Evolutionary conservation across 1,140 invertebrate genomes (phyloP), one percentile per base, ranked within the genome.

Genomic region (Nephotettix cincticeps): DNA sequence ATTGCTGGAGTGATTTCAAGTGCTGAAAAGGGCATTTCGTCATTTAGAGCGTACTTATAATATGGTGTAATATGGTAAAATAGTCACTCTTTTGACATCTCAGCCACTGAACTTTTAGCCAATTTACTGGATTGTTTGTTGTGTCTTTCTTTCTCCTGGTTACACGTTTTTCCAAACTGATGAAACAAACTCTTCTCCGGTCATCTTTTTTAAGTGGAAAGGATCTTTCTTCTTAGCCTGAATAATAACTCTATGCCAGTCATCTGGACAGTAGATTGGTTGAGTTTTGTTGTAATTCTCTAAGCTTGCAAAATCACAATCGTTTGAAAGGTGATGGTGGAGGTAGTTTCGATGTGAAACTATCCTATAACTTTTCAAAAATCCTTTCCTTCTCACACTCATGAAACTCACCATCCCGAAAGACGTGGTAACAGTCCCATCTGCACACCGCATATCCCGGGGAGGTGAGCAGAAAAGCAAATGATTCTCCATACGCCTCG

Each of bases 301-400:
- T 70, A 75, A 69, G 40, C 71, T 72, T 0, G 66, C 69, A 74
- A 77, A 76, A 73, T 76, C 73, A 73, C 71, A 58, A 36, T 77
- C 68, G 71, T 76, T 77, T 25, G 71, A 72, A 13, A 78, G 72
- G 70, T n/a, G n/a, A n/a, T n/a, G n/a, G n/a, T n/a, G n/a, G n/a
- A n/a, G n/a, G n/a, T n/a, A n/a, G n/a, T n/a, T n/a, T n/a, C n/a
- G n/a, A n/a, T n/a, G n/a, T n/a, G n/a, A n/a, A n/a, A n/a, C n/a
- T n/a, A n/a, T n/a, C n/a, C n/a, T n/a, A n/a, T n/a, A n/a, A n/a
- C n/a, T n/a, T n/a, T n/a, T n/a, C n/a, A n/a, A n/a, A n/a, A n/a
- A n/a, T n/a, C n/a, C n/a, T n/a, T n/a, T n/a, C n/a, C n/a, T n/a
- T n/a, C n/a, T n/a, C n/a, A n/a, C n/a, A n/a, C n/a, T n/a, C n/a